phyloP scores from a whole-genome alignment of 2,888 invertebrate species.

The Netelia fuscicornis region DNA sequence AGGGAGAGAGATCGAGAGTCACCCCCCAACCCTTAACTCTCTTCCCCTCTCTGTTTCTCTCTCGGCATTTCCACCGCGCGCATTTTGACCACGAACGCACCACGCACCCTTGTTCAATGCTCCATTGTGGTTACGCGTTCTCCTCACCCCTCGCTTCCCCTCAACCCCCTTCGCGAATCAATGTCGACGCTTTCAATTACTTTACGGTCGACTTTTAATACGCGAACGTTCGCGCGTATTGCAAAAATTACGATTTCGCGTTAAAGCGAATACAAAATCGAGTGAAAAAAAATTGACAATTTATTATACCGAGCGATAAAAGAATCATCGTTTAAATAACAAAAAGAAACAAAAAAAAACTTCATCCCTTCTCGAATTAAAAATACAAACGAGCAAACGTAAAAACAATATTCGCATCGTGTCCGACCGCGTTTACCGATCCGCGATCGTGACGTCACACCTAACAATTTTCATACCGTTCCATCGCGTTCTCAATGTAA shows the following conservation, averaged over 20 bases:
- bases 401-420: neutral
- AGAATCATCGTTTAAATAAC: neutral
- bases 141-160: neutral
- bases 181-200: conserved; percentile 47
- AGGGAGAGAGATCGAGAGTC: conserved; percentile 4
- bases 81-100: conserved; percentile 7
- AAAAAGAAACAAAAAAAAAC: neutral
- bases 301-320: too few species aligned
- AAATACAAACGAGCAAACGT: neutral
- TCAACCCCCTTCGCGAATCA: conserved; percentile 34
- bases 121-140: conserved; percentile 34
- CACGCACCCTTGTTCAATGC: conserved; percentile 1
- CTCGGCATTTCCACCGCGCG: neutral
- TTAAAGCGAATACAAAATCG: too few species aligned
- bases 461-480: conserved; percentile 16
- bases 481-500: conserved; percentile 19
- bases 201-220: neutral
- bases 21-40: neutral
- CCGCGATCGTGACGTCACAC: neutral
- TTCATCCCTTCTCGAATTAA: neutral
- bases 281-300: neutral
- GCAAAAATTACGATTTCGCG: neutral
- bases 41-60: neutral
- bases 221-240: neutral
- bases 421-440: conserved; percentile 5